Evolutionary conservation across 2,113 vertebrate species (phyloP), one percentile per base, ranked within the genome.

Genomic region (Xiphophorus maculatus): DNA sequence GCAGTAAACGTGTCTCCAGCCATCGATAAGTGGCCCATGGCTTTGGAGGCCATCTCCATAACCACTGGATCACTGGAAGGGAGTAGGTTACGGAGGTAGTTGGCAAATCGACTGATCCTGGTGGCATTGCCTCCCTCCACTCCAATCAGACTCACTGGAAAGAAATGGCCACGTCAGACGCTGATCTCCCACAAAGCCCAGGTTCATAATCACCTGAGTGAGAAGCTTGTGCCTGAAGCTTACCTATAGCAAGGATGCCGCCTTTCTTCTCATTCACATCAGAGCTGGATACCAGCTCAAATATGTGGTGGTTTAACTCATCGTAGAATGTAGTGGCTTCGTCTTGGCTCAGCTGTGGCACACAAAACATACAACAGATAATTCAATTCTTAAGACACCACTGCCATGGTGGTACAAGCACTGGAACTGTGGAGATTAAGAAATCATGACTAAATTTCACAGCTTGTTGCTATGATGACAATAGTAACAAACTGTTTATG

Each of bases 41-140:
- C 98, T 90, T 99, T 99, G 69, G 98, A 99, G 4, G 97, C 97
- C 98, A 99, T 99, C 88, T 99, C 98, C 98, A 99, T 99, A 19
- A 98, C 97, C 40, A 97, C 96, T 0, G 97, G 93, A 87, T 99
- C 98, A 30, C 96, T 99, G 83, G 97, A 99, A 19, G 98, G 98
- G 64, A 99, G 94, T 65, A 99, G 95, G 91, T 99, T 99, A 69
- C 98, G 97, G 70, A 99, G 91, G 85, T 99, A 99, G 93, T 99
- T 99, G 77, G 98, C 98, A 76, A 99, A 99, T 62, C 98, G 95
- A 91, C 97, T 98, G 0, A 99, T 99, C 25, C 98, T 94, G 73
- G 97, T 99, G 91, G 97, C 96, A 71, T 98, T 99, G 29, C 98
- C 98, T 60, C 97, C 98, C 89, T 99, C 98, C 0, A 99, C 98